Evolutionary conservation across 2,797 vertebrate genomes (phyloP).

Genomic region (Poeciliopsis turneri): DNA sequence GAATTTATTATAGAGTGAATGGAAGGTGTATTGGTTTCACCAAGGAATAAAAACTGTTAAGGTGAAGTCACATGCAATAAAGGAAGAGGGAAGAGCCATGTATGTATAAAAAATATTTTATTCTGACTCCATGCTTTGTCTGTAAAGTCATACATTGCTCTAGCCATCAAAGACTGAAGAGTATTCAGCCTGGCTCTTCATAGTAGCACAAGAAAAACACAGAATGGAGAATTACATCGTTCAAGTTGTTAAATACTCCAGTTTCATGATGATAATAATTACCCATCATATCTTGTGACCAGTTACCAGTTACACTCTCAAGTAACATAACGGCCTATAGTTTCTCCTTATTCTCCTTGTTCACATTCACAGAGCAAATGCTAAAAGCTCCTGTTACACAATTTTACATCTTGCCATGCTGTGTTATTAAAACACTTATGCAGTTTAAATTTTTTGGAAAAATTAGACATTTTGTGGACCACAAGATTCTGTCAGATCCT

Average conservation of each 20-base stretch:
- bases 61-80: slow-evolving; percentile 22
- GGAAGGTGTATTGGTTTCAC: slow-evolving; percentile 37
- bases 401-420: background rate
- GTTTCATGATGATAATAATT: background rate
- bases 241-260: background rate
- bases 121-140: background rate
- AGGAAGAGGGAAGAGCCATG: slow-evolving; percentile 18
- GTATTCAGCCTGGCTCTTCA: background rate
- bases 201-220: background rate
- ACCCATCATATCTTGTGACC: background rate
- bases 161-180: background rate
- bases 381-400: background rate
- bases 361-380: background rate
- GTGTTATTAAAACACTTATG: background rate
- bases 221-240: background rate
- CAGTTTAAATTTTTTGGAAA: background rate
- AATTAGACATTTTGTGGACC: background rate
- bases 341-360: background rate
- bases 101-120: background rate
- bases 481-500: background rate
- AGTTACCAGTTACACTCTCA: background rate
- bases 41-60: slow-evolving; percentile 35
- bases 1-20: slow-evolving; percentile 60
- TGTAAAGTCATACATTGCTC: background rate
- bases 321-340: background rate